A percentile compares a stretch with the other conserved stretches of the same genome.
These are phyloP conservation scores for Tetragnatha versicolor DNA, from an alignment of 1,140 invertebrate species.

Conservation along the genomic window DNA sequence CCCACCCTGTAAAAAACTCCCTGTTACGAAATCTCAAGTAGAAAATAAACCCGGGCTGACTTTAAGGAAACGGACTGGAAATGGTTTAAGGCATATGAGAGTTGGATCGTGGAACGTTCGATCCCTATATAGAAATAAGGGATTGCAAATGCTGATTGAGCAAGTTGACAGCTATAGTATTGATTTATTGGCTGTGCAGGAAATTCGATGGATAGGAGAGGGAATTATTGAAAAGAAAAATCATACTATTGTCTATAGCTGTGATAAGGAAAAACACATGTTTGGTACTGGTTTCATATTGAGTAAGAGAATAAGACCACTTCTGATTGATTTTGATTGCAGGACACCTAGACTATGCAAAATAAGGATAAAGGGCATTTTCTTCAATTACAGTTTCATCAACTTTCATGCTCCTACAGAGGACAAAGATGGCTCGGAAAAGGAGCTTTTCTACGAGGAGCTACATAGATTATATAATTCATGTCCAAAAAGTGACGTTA, in stretches of 20 bases:
- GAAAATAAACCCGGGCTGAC: background rate
- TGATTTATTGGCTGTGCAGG: background rate
- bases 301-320: background rate
- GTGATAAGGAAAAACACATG: background rate
- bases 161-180: background rate
- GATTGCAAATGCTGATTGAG: background rate
- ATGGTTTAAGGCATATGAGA: background rate
- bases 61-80: background rate
- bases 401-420: background rate
- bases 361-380: background rate
- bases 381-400: background rate
- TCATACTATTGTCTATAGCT: background rate
- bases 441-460: background rate
- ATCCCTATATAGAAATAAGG: conserved; percentile 8
- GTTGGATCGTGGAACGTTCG: conserved; percentile 2
- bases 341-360: background rate
- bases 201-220: background rate
- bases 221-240: background rate
- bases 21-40: conserved; percentile 4
- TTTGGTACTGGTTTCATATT: background rate
- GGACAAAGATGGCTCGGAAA: background rate
- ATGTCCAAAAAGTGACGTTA: background rate
- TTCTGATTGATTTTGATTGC: background rate
- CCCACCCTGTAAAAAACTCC: background rate
- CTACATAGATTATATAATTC: background rate